These are phyloP conservation scores for Accipiter fasciatus DNA, from an alignment of 2,797 vertebrate genomes.

Conservation along the genomic window DNA sequence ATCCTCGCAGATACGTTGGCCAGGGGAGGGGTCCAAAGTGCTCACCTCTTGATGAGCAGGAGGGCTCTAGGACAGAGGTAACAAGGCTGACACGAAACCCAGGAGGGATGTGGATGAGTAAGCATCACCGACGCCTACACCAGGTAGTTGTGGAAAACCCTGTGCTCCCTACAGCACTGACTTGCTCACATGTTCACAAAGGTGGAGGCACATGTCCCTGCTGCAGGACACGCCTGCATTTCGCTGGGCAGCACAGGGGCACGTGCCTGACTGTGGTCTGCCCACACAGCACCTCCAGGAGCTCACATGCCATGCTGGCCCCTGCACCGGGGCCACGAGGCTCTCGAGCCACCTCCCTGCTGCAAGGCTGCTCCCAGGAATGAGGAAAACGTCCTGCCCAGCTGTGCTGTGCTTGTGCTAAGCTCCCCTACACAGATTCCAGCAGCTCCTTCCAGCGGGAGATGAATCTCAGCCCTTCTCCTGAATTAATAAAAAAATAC, in stretches of 20 bases:
- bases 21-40: background rate
- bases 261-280: rapidly evolving
- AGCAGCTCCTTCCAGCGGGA: background rate
- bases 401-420: rapidly evolving
- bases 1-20: background rate
- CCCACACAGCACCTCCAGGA: background rate
- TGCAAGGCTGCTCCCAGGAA: background rate
- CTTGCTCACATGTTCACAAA: rapidly evolving
- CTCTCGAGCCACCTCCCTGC: background rate
- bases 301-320: rapidly evolving
- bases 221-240: background rate
- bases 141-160: background rate
- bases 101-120: background rate
- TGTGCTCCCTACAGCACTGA: rapidly evolving
- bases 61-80: background rate
- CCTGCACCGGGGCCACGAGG: rapidly evolving
- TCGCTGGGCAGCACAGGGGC: rapidly evolving
- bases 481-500: constrained; percentile 26
- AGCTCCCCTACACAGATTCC: background rate
- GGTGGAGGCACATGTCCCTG: background rate
- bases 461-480: background rate
- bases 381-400: background rate
- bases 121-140: rapidly evolving
- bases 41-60: background rate
- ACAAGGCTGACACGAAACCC: background rate